Base-by-base conservation (phyloP, 2,888 invertebrate species). In the Patella caerulea region DNA sequence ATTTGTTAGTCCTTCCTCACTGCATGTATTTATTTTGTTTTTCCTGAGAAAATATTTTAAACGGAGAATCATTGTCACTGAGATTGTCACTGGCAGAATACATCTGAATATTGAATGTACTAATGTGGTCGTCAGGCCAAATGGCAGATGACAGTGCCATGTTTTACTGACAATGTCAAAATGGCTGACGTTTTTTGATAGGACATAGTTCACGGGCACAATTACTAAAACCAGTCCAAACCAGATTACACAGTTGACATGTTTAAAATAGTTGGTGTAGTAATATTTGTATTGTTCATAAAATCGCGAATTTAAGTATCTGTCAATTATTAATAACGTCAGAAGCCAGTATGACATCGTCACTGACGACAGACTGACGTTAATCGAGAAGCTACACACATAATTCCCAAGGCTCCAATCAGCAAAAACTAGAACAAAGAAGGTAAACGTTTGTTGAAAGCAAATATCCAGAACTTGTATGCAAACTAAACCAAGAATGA, bases 91-190 rank as follows among this genome's bases (percentile, higher is more conserved):
- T 12, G 65, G 65, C 19, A 65, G 12, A 15, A 65, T 19, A 65
- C 24, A 65, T 24, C 24, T 24, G 24, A 65, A 24, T 19, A 65
- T 11, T 2, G 7, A 65, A 65, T 65, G n/a, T 7, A 65, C 65
- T 19, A n/a, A 19, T 19, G 65, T 65, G 12, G 65, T 3, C 19
- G 19, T 11, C 11, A 65, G 19, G 15, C 3, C 19, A n/a, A 19
- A 24, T 65, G 65, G 65, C 24, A 65, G 65, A 65, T 65, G 65
- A 65, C 65, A 65, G 24, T 65, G 65, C 65, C 65, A 65, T n/a
- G 65, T 65, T n/a, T 65, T 65, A 11, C 11, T 65, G n/a, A 24
- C 24, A 24, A 11, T 65, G 24, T 65, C 65, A 65, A 65, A 65
- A 65, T 65, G 65, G 12, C 11, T 19, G 65, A 24, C 65, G 24